Evolutionary conservation across 2,888 invertebrate genomes (phyloP).

Genomic region (Drosophila dives): DNA sequence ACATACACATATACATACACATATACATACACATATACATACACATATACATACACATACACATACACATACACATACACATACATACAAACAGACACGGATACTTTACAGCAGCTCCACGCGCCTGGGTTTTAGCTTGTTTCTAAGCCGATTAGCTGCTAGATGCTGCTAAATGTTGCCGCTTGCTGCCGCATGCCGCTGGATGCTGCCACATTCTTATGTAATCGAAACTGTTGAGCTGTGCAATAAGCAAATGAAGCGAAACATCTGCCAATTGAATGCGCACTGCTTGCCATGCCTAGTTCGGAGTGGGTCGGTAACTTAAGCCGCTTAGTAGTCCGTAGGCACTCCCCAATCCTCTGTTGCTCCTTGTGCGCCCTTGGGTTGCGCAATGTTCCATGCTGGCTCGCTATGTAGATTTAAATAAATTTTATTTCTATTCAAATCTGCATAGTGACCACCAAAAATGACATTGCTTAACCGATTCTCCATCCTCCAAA

Average conservation of each 20-base stretch:
- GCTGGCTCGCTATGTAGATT: slow-evolving; percentile 32
- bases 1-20: not conserved
- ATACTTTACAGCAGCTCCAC: not conserved
- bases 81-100: not conserved
- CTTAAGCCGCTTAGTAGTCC: slow-evolving; percentile 56
- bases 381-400: slow-evolving; percentile 22
- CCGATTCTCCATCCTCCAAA: slow-evolving; percentile 58
- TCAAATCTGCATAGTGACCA: slow-evolving; percentile 56
- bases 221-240: slow-evolving; percentile 33
- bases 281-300: slow-evolving; percentile 28
- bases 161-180: slow-evolving; percentile 24
- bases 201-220: slow-evolving; percentile 24
- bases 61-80: not conserved
- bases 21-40: too few species aligned
- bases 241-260: slow-evolving; percentile 50
- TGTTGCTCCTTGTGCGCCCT: not conserved
- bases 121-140: slow-evolving; percentile 7
- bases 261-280: slow-evolving; percentile 52
- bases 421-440: slow-evolving; percentile 43
- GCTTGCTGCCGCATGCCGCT: slow-evolving; percentile 5
- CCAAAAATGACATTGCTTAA: slow-evolving; percentile 63
- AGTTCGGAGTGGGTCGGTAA: slow-evolving; percentile 24
- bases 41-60: not conserved
- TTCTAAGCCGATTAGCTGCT: slow-evolving; percentile 62
- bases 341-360: not conserved